These are phyloP conservation scores for Lanius ludovicianus DNA, from an alignment of 2,113 vertebrate genomes.

Conservation along the genomic window DNA sequence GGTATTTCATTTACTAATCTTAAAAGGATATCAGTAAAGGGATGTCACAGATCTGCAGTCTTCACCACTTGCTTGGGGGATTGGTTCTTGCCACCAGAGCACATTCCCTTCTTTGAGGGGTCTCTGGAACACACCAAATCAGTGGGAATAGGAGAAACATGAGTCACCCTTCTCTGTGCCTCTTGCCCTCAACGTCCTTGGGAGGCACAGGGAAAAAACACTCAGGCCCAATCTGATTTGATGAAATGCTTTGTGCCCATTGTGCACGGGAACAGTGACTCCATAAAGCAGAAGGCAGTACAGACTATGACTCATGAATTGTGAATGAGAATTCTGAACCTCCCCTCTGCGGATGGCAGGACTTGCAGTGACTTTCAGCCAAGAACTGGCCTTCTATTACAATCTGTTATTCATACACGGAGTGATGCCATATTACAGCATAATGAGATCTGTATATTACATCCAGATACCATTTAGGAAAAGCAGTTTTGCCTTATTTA, in stretches of 20 bases:
- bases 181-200: not conserved
- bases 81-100: not conserved
- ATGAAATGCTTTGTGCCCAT: not conserved
- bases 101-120: not conserved
- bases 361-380: not conserved
- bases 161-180: not conserved
- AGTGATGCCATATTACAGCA: not conserved
- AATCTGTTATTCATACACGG: not conserved
- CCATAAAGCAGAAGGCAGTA: conserved; percentile 44
- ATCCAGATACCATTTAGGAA: not conserved
- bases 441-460: not conserved
- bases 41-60: not conserved
- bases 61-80: not conserved
- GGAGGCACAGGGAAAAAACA: not conserved
- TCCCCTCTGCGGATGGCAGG: not conserved
- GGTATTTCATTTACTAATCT: not conserved
- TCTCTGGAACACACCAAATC: not conserved
- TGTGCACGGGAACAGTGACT: not conserved
- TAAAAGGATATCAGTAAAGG: not conserved
- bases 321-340: not conserved
- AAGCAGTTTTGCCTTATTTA: conserved; percentile 38
- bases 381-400: not conserved
- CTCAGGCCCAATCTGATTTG: not conserved
- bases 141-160: not conserved
- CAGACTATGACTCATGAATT: conserved; percentile 7